These are phyloP conservation scores for Anarsia innoxiella DNA, from an alignment of 2,888 invertebrate species.

Conservation along the genomic window DNA sequence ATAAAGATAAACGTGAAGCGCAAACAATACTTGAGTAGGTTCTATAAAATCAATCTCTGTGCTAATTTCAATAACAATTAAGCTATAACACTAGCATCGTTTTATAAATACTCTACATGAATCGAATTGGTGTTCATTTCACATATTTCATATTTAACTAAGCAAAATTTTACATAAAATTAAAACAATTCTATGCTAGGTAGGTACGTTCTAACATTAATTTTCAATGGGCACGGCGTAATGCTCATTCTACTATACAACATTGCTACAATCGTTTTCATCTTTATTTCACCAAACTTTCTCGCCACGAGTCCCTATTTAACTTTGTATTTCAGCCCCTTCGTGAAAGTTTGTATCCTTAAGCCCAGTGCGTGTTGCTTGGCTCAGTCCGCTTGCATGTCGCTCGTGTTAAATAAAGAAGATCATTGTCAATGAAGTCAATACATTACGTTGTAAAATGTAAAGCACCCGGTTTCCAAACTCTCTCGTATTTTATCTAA, in stretches of 20 bases:
- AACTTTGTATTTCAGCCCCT: no score
- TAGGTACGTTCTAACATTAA: conserved; percentile 10
- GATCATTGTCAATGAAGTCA: no score
- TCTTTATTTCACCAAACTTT: no score
- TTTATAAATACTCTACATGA: conserved; percentile 51
- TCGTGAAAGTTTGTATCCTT: no score
- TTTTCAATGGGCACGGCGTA: conserved; percentile 1
- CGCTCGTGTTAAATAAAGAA: no score
- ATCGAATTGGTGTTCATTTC: conserved; percentile 67
- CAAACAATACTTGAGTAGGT: conserved; percentile 48
- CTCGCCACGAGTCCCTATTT: no score
- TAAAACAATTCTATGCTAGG: conserved; percentile 12
- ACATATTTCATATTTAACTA: conserved; percentile 24
- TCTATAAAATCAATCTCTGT: conserved; percentile 33
- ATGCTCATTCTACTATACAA: no score
- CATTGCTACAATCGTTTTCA: no score
- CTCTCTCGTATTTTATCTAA: conserved; percentile 71
- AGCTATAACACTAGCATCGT: conserved; percentile 34
- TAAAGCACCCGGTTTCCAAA: conserved; percentile 74
- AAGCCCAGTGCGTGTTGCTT: no score
- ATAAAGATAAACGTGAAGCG: conserved; percentile 41
- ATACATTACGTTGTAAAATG: conserved; percentile 70
- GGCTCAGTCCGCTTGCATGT: no score
- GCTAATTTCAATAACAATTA: conserved; percentile 51
- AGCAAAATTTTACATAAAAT: conserved; percentile 5